Evolutionary conservation across 1,140 invertebrate species (phyloP).

Genomic region (Brachionus sp.): DNA sequence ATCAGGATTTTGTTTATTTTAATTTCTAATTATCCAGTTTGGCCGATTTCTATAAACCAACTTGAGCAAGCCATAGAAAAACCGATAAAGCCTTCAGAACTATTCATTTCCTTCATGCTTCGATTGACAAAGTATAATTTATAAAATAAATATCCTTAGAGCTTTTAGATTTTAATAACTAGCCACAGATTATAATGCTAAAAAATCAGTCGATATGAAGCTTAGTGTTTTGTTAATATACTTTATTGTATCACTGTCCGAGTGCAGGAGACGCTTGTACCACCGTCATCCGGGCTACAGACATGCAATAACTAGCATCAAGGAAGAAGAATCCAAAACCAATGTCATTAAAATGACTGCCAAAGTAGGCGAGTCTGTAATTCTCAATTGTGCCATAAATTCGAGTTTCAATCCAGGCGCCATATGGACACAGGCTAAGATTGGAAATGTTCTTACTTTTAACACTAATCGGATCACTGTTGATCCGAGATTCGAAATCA

Average conservation of each 20-base stretch:
- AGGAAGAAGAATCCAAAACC: neutral
- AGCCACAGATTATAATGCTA: neutral
- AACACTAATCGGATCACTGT: slow-evolving; percentile 40
- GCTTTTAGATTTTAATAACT: slow-evolving; percentile 14
- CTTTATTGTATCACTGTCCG: neutral
- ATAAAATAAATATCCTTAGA: slow-evolving; percentile 35
- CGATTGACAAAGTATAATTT: slow-evolving; percentile 28
- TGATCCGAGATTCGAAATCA: slow-evolving; percentile 29
- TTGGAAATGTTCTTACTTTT: slow-evolving; percentile 41
- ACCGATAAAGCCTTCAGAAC: neutral
- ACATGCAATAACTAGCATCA: neutral
- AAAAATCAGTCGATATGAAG: neutral
- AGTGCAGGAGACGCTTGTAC: neutral
- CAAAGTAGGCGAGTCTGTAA: slow-evolving; percentile 35
- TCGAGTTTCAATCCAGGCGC: slow-evolving; percentile 6
- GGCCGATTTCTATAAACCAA: neutral
- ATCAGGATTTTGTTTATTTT: slow-evolving; percentile 18
- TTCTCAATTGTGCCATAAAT: slow-evolving; percentile 3
- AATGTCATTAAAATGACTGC: slow-evolving; percentile 7
- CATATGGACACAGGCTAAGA: slow-evolving; percentile 29
- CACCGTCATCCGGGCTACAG: neutral
- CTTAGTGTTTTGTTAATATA: neutral
- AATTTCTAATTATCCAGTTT: slow-evolving; percentile 22
- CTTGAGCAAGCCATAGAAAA: slow-evolving; percentile 18
- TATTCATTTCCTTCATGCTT: slow-evolving; percentile 1